Conservation (phyloP, 2,113 vertebrate genomes). For the Electrona antarctica region DNA sequence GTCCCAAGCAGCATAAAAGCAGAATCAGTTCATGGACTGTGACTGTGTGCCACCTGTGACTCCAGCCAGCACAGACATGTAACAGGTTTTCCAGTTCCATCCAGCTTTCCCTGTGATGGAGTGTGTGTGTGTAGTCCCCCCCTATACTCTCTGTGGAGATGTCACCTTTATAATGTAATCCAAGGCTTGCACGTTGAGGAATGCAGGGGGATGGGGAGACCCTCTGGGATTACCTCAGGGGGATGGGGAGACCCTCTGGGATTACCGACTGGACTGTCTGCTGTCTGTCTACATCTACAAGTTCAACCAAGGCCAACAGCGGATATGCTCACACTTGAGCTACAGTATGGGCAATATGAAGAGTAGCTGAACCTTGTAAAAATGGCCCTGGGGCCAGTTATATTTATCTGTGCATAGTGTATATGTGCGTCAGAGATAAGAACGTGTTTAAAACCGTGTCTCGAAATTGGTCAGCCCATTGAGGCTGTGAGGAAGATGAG, state of each 20-base stretch:
- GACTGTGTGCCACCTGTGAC: constrained; percentile 10
- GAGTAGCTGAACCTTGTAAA: constrained; percentile 30
- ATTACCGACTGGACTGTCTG: constrained; percentile 63
- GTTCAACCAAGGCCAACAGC: constrained; percentile 25
- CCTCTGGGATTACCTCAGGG: constrained; percentile 31
- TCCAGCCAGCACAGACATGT: constrained; percentile 47
- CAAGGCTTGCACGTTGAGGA: constrained; percentile 43
- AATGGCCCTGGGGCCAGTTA: constrained; percentile 5
- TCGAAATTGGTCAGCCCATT: constrained; percentile 10
- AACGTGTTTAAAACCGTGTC: constrained; percentile 42
- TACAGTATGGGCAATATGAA: constrained; percentile 1
- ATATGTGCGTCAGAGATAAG: constrained; percentile 38
- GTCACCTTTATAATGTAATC: constrained; percentile 61
- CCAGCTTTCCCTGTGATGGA: constrained; percentile 67
- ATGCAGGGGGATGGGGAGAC: constrained; percentile 24
- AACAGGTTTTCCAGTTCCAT: constrained; percentile 45
- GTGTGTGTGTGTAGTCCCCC: constrained; percentile 37
- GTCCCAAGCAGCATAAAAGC: too few species aligned
- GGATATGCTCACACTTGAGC: constrained; percentile 30
- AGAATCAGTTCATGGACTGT: neutral
- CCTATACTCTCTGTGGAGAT: constrained; percentile 40
- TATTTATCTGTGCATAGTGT: constrained; percentile 25
- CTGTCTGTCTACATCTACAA: constrained; percentile 50
- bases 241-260: constrained; percentile 35
- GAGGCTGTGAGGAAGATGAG: constrained; percentile 4